Conservation (phyloP, 1,140 invertebrate genomes). For the Hermatobates lingyangjiaoensis region DNA sequence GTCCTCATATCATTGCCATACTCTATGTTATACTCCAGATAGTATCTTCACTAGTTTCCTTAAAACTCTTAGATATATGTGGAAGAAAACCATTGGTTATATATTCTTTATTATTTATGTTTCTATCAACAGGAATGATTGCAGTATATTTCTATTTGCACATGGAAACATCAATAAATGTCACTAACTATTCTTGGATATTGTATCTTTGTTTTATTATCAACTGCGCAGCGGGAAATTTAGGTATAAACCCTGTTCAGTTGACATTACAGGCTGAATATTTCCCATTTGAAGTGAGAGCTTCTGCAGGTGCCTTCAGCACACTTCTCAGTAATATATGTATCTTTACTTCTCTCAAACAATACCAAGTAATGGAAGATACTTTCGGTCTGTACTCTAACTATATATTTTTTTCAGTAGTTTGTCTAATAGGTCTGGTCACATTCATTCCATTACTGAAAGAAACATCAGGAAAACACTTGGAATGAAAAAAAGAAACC, state of each 20-base stretch:
- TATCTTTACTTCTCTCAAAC: too few species aligned
- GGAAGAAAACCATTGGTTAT: slow-evolving; percentile 4
- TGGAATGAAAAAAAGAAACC: too few species aligned
- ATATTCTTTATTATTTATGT: slow-evolving; percentile 1
- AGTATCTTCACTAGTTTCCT: neutral
- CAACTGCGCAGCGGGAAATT: slow-evolving; percentile 23
- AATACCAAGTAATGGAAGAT: too few species aligned
- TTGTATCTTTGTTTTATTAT: slow-evolving; percentile 22
- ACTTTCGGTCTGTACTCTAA: too few species aligned
- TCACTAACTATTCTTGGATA: slow-evolving; percentile 16
- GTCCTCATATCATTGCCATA: neutral
- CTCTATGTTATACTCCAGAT: neutral
- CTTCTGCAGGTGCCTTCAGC: slow-evolving; percentile 24
- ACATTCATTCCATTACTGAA: too few species aligned
- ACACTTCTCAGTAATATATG: too few species aligned
- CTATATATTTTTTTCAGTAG: too few species aligned
- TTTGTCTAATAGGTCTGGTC: too few species aligned
- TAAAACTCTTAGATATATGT: neutral
- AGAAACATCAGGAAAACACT: slow-evolving; percentile 68
- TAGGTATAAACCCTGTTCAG: slow-evolving; percentile 26
- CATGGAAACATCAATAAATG: neutral
- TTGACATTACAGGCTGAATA: slow-evolving; percentile 27
- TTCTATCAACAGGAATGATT: neutral
- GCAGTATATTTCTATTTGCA: slow-evolving; percentile 2
- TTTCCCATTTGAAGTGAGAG: slow-evolving; percentile 28